These are phyloP conservation scores for Tholera decimalis DNA, from an alignment of 2,888 invertebrate species.

Conservation along the genomic window DNA sequence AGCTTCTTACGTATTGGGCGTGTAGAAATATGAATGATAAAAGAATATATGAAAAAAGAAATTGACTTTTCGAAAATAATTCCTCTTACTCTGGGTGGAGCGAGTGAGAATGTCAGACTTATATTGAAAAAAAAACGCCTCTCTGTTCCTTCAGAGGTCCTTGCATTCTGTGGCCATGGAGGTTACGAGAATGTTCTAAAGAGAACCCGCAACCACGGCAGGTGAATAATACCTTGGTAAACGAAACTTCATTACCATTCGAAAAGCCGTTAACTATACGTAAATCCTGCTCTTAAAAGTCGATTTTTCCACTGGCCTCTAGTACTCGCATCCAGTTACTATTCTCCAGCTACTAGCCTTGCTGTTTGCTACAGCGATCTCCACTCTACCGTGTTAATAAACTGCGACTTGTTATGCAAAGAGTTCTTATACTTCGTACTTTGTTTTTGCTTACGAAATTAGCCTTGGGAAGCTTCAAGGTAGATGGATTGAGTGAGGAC, in stretches of 20 bases:
- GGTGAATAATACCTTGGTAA: background rate
- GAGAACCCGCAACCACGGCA: no score
- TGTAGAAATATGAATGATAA: no score
- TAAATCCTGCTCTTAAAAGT: conserved; percentile 22
- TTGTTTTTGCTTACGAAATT: conserved; percentile 37
- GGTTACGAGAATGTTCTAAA: no score
- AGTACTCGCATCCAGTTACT: conserved; percentile 10
- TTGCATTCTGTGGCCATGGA: no score
- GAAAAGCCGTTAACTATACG: conserved; percentile 1
- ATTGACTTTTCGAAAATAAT: no score
- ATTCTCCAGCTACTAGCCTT: conserved; percentile 4
- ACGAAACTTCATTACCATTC: conserved; percentile 14
- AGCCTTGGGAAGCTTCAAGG: conserved; percentile 16
- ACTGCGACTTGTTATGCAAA: conserved; percentile 53
- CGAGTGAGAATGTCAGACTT: no score
- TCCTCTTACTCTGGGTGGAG: no score
- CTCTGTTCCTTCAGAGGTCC: no score
- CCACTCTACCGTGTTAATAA: conserved; percentile 47
- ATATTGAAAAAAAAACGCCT: no score
- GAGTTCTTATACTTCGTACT: conserved; percentile 45
- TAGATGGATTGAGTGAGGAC: background rate
- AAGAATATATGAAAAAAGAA: no score
- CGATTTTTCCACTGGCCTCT: conserved; percentile 7
- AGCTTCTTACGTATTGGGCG: no score
- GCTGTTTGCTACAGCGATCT: conserved; percentile 36